Evolutionary conservation across 2,888 invertebrate species (phyloP).

Genomic region (Brenthis ino): DNA sequence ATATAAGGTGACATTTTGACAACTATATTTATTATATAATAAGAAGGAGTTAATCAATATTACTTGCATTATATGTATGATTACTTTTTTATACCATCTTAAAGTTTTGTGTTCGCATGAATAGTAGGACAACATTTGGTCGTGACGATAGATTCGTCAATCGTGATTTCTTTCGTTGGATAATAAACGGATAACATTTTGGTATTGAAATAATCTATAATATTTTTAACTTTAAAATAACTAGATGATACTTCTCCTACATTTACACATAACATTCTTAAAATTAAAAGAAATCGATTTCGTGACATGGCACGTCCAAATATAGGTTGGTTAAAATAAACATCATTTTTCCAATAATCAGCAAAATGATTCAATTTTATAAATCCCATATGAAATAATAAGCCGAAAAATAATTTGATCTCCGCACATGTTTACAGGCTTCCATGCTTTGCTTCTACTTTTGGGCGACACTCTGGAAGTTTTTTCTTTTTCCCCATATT

Average conservation of each 20-base stretch:
- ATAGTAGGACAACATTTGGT: background rate
- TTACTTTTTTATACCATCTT: slow-evolving; percentile 4
- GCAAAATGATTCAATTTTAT: slow-evolving; percentile 34
- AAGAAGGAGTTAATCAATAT: background rate
- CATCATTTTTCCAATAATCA: slow-evolving; percentile 35
- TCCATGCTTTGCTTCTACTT: slow-evolving; percentile 20
- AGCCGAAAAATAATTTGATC: slow-evolving; percentile 34
- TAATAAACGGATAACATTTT: slow-evolving; percentile 32
- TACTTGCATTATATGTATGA: slow-evolving; percentile 4
- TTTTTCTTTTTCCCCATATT: slow-evolving; percentile 13
- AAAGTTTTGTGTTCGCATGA: slow-evolving; percentile 1
- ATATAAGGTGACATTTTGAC: background rate
- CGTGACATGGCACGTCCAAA: slow-evolving; percentile 30
- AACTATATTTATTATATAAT: slow-evolving; percentile 1
- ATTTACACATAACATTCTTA: slow-evolving; percentile 35
- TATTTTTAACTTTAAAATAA: slow-evolving; percentile 35
- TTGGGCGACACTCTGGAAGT: background rate
- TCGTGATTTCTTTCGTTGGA: slow-evolving; percentile 31
- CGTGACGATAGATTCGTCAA: slow-evolving; percentile 29
- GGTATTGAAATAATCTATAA: slow-evolving; percentile 31
- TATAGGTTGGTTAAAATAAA: slow-evolving; percentile 35
- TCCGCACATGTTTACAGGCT: slow-evolving; percentile 31
- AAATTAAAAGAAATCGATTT: slow-evolving; percentile 34
- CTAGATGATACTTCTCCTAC: slow-evolving; percentile 26
- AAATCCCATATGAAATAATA: slow-evolving; percentile 31